Conservation (phyloP, 2,888 invertebrate species). For the Eupithecia inturbata region DNA sequence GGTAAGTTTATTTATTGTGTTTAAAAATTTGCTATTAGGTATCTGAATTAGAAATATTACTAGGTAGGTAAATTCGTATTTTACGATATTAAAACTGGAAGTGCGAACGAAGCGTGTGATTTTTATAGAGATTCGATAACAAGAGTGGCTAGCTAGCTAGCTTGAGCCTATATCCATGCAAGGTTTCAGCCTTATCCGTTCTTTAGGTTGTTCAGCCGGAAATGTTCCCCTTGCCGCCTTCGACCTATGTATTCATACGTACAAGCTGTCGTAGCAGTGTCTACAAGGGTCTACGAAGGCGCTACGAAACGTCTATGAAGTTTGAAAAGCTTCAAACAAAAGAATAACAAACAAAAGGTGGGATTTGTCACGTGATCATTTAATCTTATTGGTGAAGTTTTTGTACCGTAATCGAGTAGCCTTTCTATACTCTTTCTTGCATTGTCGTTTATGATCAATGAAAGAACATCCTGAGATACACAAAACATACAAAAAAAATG, state of each 20-base stretch:
- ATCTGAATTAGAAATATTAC: neutral
- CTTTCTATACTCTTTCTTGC: slow-evolving; percentile 24
- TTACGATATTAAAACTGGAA: neutral
- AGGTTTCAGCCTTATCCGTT: neutral
- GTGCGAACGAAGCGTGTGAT: neutral
- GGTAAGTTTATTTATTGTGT: neutral
- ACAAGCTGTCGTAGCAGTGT: slow-evolving; percentile 39
- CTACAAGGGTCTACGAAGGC: slow-evolving; percentile 43
- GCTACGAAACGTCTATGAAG: slow-evolving; percentile 40
- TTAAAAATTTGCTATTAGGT: neutral
- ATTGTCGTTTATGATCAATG: slow-evolving; percentile 28
- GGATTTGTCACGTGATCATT: neutral
- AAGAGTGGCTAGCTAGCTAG: neutral
- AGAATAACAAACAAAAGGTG: neutral
- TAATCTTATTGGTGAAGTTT: slow-evolving; percentile 5
- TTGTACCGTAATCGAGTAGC: slow-evolving; percentile 7
- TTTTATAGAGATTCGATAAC: neutral
- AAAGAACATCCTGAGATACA: slow-evolving; percentile 41
- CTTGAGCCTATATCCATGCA: neutral
- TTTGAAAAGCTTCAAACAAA: neutral
- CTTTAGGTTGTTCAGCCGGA: neutral
- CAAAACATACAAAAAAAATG: slow-evolving; percentile 35
- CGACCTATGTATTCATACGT: neutral
- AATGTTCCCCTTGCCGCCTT: neutral
- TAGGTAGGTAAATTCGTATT: slow-evolving; percentile 4